A percentile compares a stretch with the other conserved stretches of the same genome.
Conservation (phyloP, 2,888 invertebrate species). For the Philopedon plagiatum region DNA sequence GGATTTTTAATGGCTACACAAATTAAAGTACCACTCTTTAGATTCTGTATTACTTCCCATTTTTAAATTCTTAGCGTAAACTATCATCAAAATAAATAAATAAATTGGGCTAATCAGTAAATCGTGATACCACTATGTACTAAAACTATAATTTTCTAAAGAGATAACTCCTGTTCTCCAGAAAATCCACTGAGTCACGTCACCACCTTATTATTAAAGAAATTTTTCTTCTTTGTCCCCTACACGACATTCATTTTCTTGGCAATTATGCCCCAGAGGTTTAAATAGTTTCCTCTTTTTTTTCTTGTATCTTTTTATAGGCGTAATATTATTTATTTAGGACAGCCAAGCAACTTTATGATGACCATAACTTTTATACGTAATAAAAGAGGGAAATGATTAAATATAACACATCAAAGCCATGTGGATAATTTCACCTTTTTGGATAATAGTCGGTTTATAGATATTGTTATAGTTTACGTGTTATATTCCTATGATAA, state of each 20-base stretch:
- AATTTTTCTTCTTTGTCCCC: neutral
- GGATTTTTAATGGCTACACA: no score
- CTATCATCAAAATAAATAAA: no score
- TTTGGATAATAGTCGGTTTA: neutral
- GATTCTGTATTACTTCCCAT: no score
- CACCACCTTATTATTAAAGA: neutral
- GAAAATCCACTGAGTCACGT: neutral
- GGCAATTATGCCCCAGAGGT: neutral
- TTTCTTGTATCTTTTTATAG: neutral
- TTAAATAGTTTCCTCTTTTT: neutral
- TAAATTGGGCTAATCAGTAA: no score
- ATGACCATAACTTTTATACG: neutral
- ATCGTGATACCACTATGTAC: no score
- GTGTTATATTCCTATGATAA: no score
- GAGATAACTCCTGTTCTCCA: neutral
- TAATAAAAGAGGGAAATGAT: constrained; percentile 5
- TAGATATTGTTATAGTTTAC: neutral
- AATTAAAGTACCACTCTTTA: no score
- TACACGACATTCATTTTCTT: neutral
- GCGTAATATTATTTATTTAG: constrained; percentile 11
- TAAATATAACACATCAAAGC: constrained; percentile 5
- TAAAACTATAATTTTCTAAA: constrained; percentile 16
- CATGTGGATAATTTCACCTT: neutral
- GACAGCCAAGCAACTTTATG: constrained; percentile 5
- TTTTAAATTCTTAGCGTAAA: no score